Conservation (phyloP, 2,113 vertebrate genomes). For the Axis porcinus region DNA sequence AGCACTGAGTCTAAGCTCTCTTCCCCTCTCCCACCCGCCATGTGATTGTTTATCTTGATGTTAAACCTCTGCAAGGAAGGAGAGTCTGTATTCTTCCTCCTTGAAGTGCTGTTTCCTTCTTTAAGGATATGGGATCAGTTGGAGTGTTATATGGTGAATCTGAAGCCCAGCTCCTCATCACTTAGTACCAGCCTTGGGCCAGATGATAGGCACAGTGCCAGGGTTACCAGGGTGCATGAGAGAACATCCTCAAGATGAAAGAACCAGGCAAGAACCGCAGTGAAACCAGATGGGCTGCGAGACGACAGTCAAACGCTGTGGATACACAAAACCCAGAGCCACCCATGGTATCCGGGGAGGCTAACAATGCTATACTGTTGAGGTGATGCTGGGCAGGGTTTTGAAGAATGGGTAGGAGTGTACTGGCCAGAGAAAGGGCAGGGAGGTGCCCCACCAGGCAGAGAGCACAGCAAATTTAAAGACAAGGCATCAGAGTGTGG, state of each 20-base stretch:
- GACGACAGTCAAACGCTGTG: not conserved
- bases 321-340: not conserved
- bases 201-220: not conserved
- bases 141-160: not conserved
- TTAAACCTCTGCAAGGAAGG: not conserved
- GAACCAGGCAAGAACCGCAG: rapidly evolving
- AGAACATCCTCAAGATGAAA: not conserved
- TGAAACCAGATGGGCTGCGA: not conserved
- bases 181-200: not conserved
- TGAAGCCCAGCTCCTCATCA: not conserved
- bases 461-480: not conserved
- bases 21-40: not conserved
- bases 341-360: not conserved
- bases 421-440: not conserved
- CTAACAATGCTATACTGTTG: not conserved
- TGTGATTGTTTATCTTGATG: not conserved
- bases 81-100: not conserved
- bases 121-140: not conserved
- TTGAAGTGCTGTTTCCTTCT: not conserved
- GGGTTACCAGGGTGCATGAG: not conserved
- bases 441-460: not conserved
- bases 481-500: not conserved
- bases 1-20: not conserved
- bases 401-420: not conserved
- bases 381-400: not conserved